Evolutionary conservation across 1,140 invertebrate genomes (phyloP).

Genomic region (Eumaeus atala): DNA sequence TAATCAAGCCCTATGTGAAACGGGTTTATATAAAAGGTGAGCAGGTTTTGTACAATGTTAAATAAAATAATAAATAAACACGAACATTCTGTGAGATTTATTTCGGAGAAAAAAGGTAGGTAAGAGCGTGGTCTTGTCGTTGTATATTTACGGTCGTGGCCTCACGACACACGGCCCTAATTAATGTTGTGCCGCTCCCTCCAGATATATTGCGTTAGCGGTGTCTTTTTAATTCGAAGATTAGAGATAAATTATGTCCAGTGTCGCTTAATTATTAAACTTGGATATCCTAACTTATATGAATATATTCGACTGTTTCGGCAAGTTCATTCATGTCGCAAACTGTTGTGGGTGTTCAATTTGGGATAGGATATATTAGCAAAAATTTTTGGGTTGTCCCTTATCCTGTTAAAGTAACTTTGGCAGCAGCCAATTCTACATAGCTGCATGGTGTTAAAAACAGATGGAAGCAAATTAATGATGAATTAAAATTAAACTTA

Average conservation of each 20-base stretch:
- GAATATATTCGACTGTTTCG: too few species aligned
- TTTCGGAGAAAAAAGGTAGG: slow-evolving; percentile 64
- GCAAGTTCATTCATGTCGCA: too few species aligned
- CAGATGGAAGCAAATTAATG: too few species aligned
- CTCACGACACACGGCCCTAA: slow-evolving; percentile 57
- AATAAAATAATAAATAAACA: slow-evolving; percentile 72
- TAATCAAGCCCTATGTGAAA: slow-evolving; percentile 60
- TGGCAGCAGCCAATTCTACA: too few species aligned
- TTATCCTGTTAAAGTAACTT: too few species aligned
- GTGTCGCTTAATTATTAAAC: too few species aligned
- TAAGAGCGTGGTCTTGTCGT: slow-evolving; percentile 59
- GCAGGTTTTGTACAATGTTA: slow-evolving; percentile 67
- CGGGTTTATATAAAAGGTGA: slow-evolving; percentile 51
- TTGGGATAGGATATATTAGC: too few species aligned
- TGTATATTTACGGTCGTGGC: slow-evolving; percentile 56
- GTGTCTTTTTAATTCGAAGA: slow-evolving; percentile 35
- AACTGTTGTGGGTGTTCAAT: too few species aligned
- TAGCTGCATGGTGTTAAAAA: too few species aligned
- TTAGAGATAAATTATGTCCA: slow-evolving; percentile 26
- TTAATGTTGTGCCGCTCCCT: slow-evolving; percentile 52
- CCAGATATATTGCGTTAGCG: slow-evolving; percentile 46
- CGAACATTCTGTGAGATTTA: slow-evolving; percentile 67
- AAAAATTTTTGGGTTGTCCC: too few species aligned
- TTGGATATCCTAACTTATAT: too few species aligned
- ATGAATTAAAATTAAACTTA: too few species aligned